phyloP scores from a whole-genome alignment of 1,140 invertebrate genomes.

The Lasioglossum albipes region DNA sequence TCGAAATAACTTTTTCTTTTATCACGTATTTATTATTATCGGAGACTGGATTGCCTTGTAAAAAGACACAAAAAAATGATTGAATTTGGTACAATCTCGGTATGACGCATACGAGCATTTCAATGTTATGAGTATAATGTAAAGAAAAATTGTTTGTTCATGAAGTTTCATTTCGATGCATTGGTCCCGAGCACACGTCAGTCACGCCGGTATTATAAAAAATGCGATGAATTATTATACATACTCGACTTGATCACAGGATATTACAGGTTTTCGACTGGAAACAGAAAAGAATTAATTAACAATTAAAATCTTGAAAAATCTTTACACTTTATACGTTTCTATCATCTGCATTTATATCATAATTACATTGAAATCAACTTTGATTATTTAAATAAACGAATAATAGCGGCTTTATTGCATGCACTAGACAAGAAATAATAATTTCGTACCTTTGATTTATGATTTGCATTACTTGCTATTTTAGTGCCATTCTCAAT shows the following conservation, averaged over 20 bases:
- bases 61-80: neutral
- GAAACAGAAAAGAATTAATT: slow-evolving; percentile 34
- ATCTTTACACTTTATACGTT: too few species aligned
- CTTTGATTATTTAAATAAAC: too few species aligned
- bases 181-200: slow-evolving; percentile 54
- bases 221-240: slow-evolving; percentile 55
- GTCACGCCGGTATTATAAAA: slow-evolving; percentile 35
- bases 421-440: neutral
- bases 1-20: too few species aligned
- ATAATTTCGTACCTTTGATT: slow-evolving; percentile 63
- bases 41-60: neutral
- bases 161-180: slow-evolving; percentile 19
- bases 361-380: too few species aligned
- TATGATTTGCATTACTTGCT: slow-evolving; percentile 44
- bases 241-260: slow-evolving; percentile 57
- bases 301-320: neutral
- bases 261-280: slow-evolving; percentile 69
- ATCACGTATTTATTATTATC: neutral
- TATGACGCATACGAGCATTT: neutral
- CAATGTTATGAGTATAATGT: neutral
- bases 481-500: slow-evolving; percentile 64
- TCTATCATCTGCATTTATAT: too few species aligned
- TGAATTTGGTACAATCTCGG: neutral
- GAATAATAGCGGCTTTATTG: too few species aligned
- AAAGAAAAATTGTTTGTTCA: slow-evolving; percentile 7